A percentile compares a stretch with the other conserved stretches of the same genome.
Evolutionary conservation across 2,113 vertebrate species (phyloP).

Genomic region (Barnardius zonarius): DNA sequence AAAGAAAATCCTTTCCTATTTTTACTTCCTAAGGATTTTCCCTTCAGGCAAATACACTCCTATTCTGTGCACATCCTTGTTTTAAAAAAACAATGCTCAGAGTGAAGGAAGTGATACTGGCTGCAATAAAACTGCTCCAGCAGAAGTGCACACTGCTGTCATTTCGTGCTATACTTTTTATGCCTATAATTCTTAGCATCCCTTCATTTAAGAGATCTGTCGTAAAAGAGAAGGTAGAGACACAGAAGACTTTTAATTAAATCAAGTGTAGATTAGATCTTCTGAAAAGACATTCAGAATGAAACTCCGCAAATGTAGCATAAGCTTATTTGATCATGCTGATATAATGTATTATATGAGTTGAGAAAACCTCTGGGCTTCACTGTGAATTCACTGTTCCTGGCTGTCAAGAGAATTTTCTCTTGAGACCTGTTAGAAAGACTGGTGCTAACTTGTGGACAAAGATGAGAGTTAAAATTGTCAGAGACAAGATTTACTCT

Average conservation of each 20-base stretch:
- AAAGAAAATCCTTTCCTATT: slow-evolving; percentile 22
- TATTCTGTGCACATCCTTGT: background rate
- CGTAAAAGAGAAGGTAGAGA: slow-evolving; percentile 3
- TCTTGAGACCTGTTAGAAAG: background rate
- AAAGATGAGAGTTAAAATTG: background rate
- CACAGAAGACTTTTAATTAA: slow-evolving; percentile 56
- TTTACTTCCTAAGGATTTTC: background rate
- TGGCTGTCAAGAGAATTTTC: background rate
- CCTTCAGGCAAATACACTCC: background rate
- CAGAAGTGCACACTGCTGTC: background rate
- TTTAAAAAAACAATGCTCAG: background rate
- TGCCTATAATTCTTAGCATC: background rate
- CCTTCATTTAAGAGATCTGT: background rate
- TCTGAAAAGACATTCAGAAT: background rate
- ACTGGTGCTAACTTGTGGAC: background rate
- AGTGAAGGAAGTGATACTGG: background rate
- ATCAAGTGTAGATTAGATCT: slow-evolving; percentile 48
- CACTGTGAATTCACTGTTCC: background rate
- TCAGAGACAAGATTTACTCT: background rate
- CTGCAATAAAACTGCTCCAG: background rate
- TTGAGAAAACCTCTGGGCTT: background rate
- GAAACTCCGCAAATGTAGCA: background rate
- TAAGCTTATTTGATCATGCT: background rate
- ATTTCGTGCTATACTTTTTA: background rate
- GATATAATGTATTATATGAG: background rate